These are phyloP conservation scores for Macrophya alboannulata DNA, from an alignment of 2,888 invertebrate species.

Conservation along the genomic window DNA sequence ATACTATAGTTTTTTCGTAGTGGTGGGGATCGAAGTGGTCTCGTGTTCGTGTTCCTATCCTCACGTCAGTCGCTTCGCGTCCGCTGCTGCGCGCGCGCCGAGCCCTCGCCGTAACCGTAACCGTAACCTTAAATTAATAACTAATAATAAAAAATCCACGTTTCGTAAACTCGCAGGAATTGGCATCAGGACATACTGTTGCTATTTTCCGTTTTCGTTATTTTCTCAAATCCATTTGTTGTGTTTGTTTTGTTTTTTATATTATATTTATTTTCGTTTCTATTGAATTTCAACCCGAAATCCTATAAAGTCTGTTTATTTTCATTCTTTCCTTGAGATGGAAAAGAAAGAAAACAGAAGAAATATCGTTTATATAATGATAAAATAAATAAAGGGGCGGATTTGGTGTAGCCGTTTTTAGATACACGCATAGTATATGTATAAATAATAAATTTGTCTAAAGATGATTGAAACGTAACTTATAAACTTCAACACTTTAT, in stretches of 20 bases:
- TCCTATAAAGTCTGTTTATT: neutral
- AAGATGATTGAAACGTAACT: neutral
- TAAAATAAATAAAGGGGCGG: neutral
- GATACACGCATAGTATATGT: too few species aligned
- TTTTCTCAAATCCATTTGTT: neutral
- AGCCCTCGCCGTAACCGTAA: conserved; percentile 48
- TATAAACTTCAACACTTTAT: neutral
- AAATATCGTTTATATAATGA: neutral
- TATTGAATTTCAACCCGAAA: neutral
- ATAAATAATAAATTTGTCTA: neutral
- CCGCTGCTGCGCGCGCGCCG: conserved; percentile 65
- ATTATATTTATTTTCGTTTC: neutral
- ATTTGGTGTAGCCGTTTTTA: too few species aligned
- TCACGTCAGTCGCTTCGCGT: conserved; percentile 71
- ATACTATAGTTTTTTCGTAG: neutral
- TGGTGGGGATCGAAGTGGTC: conserved; percentile 33
- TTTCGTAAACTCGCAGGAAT: neutral
- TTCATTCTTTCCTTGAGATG: neutral
- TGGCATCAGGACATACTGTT: neutral
- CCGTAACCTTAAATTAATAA: conserved; percentile 1
- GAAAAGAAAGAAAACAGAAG: neutral
- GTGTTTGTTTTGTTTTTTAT: neutral
- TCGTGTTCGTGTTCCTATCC: conserved; percentile 55
- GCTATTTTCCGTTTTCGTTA: neutral
- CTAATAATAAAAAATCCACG: neutral